phyloP scores from a whole-genome alignment of 2,888 invertebrate genomes.

The Helleia helle region DNA sequence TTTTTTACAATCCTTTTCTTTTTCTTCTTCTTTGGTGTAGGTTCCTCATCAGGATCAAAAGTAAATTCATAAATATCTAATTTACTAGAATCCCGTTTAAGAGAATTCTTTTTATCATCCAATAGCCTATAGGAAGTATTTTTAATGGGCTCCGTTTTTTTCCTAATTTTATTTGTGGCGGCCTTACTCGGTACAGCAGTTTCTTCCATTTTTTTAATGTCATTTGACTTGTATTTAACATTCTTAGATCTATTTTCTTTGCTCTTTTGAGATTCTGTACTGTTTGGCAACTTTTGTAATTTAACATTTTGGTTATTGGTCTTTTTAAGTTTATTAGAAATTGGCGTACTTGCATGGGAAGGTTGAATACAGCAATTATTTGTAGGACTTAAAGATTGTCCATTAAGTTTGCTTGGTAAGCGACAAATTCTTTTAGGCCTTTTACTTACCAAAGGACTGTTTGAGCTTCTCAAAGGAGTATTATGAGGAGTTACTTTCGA shows the following conservation, averaged over 20 bases:
- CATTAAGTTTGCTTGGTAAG: slow-evolving; percentile 49
- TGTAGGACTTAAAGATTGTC: slow-evolving; percentile 48
- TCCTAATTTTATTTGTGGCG: slow-evolving; percentile 11
- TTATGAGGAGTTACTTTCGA: slow-evolving; percentile 20
- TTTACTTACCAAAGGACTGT: slow-evolving; percentile 33
- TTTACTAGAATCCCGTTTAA: slow-evolving; percentile 31
- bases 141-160: slow-evolving; percentile 21
- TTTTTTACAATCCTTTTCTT: slow-evolving; percentile 39
- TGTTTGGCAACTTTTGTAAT: too few relatives aligned
- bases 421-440: slow-evolving; percentile 47
- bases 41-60: slow-evolving; percentile 61
- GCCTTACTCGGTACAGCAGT: slow-evolving; percentile 5
- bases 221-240: too few relatives aligned
- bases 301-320: slow-evolving; percentile 6
- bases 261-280: too few relatives aligned
- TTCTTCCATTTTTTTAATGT: too few relatives aligned
- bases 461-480: slow-evolving; percentile 28
- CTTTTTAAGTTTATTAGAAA: slow-evolving; percentile 25
- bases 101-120: slow-evolving; percentile 31
- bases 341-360: slow-evolving; percentile 50
- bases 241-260: too few relatives aligned
- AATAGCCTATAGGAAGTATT: slow-evolving; percentile 40
- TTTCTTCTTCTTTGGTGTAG: slow-evolving; percentile 52
- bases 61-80: slow-evolving; percentile 64
- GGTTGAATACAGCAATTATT: slow-evolving; percentile 43